These are phyloP conservation scores for Ceratosolen solmsi DNA, from an alignment of 1,140 invertebrate species.

Conservation along the genomic window DNA sequence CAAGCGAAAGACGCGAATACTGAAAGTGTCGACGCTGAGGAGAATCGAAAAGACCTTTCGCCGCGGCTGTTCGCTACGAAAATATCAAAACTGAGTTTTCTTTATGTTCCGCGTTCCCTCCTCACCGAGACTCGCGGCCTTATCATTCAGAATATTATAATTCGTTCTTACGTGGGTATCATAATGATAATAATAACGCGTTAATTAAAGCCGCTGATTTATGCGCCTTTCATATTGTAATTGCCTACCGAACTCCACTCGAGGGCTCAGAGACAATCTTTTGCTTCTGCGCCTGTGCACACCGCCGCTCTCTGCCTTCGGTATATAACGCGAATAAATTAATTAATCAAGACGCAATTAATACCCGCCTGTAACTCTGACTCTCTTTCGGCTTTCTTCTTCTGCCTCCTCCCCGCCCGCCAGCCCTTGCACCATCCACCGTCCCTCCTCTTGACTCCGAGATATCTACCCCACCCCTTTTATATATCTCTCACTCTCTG, in stretches of 20 bases:
- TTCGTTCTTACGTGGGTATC: conserved; percentile 55
- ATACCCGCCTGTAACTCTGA: conserved; percentile 54
- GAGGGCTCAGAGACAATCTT: conserved; percentile 63
- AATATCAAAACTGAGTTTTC: conserved; percentile 4
- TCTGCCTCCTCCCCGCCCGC: not conserved
- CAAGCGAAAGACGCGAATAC: not conserved
- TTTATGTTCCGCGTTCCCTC: not conserved
- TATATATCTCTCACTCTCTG: not conserved
- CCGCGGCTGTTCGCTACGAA: not conserved
- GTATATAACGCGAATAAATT: conserved; percentile 68
- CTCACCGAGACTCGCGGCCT: not conserved
- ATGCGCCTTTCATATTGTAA: conserved; percentile 73
- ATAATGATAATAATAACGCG: conserved; percentile 72
- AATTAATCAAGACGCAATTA: conserved; percentile 69
- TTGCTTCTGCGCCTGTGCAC: conserved; percentile 51
- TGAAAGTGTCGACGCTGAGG: not conserved
- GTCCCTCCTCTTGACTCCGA: too few species aligned
- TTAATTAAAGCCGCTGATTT: conserved; percentile 71
- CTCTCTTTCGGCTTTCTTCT: conserved; percentile 31
- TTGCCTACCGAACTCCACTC: conserved; percentile 69
- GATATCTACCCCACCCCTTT: not conserved
- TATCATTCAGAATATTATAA: conserved; percentile 62
- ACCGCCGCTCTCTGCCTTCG: conserved; percentile 39
- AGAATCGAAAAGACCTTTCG: conserved; percentile 14
- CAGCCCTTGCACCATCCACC: too few species aligned